These are phyloP conservation scores for Eulemur mongoz DNA, from an alignment of 2,797 vertebrate genomes.

Conservation along the genomic window DNA sequence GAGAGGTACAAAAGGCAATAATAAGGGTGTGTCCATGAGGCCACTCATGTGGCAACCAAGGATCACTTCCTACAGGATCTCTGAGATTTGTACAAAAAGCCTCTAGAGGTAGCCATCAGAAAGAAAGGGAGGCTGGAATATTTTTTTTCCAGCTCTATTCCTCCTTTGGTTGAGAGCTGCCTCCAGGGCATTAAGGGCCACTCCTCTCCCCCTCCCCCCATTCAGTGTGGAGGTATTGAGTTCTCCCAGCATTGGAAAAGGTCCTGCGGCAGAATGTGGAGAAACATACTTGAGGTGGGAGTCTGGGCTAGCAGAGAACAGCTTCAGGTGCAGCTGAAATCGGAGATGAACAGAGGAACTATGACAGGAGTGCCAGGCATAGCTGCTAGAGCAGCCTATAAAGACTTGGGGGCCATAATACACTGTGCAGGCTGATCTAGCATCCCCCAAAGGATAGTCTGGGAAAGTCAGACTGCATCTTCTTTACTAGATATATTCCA, in stretches of 20 bases:
- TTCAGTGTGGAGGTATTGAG: neutral
- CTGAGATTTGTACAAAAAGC: neutral
- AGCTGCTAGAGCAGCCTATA: neutral
- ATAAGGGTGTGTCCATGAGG: neutral
- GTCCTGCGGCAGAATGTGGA: neutral
- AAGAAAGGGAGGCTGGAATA: neutral
- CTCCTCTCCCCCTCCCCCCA: neutral
- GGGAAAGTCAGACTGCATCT: neutral
- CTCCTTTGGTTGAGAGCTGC: neutral
- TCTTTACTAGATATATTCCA: neutral
- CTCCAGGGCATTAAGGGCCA: neutral
- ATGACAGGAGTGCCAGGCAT: neutral
- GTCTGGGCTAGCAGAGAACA: neutral
- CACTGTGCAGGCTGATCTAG: neutral
- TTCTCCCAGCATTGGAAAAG: neutral
- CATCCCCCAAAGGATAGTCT: neutral
- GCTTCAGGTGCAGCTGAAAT: neutral
- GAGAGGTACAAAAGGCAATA: neutral
- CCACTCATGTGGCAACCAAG: neutral
- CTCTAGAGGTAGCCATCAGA: neutral
- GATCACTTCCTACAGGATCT: neutral
- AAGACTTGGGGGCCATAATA: neutral
- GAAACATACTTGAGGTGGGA: neutral
- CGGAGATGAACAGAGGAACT: neutral
- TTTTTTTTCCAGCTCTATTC: neutral